A percentile compares a stretch with the other conserved stretches of the same genome.
These are phyloP conservation scores for Willowsia nigromaculata DNA, from an alignment of 2,888 invertebrate genomes.

Conservation along the genomic window DNA sequence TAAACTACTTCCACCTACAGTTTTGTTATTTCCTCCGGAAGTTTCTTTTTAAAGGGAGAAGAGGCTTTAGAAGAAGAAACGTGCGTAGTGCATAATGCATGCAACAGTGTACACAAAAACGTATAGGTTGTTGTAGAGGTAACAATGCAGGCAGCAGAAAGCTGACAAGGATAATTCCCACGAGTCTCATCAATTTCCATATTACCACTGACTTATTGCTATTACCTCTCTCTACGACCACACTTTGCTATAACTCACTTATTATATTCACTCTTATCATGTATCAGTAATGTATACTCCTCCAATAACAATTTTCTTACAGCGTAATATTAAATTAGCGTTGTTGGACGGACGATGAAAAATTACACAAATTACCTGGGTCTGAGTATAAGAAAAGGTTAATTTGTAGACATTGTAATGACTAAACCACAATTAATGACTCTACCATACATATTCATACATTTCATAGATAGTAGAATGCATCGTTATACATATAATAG, in stretches of 20 bases:
- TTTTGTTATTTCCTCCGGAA: slow-evolving; percentile 67
- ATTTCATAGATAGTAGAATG: neutral
- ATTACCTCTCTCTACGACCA: neutral
- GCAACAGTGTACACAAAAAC: neutral
- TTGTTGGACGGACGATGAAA: slow-evolving; percentile 16
- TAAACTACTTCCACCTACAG: slow-evolving; percentile 62
- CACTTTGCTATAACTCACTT: neutral
- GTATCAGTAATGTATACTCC: neutral
- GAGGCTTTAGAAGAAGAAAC: slow-evolving; percentile 18
- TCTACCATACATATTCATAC: too few relatives aligned
- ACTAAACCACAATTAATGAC: too few relatives aligned
- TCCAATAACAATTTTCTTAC: neutral
- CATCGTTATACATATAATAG: too few relatives aligned
- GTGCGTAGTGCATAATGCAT: slow-evolving; percentile 10
- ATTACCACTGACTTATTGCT: slow-evolving; percentile 27
- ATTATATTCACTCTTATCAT: neutral
- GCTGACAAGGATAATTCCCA: slow-evolving; percentile 61
- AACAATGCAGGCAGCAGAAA: slow-evolving; percentile 36
- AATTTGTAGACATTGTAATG: neutral
- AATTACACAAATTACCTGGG: slow-evolving; percentile 18
- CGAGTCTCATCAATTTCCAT: slow-evolving; percentile 70
- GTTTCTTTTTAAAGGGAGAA: slow-evolving; percentile 55
- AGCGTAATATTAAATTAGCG: slow-evolving; percentile 45
- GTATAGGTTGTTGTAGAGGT: neutral
- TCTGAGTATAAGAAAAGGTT: neutral